Evolutionary conservation across 2,113 vertebrate genomes (phyloP), one percentile per base, ranked within the genome.

Genomic region (Brevimyrus niger): DNA sequence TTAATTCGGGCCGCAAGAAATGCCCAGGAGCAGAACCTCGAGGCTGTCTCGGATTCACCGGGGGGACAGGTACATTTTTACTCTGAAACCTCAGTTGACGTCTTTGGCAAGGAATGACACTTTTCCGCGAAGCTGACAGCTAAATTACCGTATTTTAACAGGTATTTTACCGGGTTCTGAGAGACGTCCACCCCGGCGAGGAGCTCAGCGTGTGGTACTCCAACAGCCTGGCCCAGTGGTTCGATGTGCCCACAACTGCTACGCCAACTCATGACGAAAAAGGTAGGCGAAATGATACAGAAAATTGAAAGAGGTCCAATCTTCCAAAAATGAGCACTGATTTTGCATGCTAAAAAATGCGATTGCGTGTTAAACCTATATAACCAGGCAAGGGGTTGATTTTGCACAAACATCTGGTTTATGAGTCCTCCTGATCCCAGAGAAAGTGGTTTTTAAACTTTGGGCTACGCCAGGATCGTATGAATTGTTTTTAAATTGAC

Each of bases 181-280:
- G 97, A 93, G 98, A 99, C 58, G 96, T 99, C 90, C 97, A 97
- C 58, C 95, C 96, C 0, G 98, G 98, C 93, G 98, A 99, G 91
- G 98, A 99, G 92, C 95, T 99, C 91, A 97, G 96, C 2, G 98
- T 98, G 47, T 99, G 98, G 98, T 99, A 99, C 92, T 99, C 98
- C 90, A 98, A 96, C 93, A 91, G 96, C 19, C 92, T 99, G 94
- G 98, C 98, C 1, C 98, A 99, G 93, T 99, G 97, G 97, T 98
- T 98, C 86, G 97, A 99, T 93, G 97, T 99, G 65, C 97, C 98
- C 3, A 97, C 96, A 17, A 98, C 97, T 1, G 98, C 98, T 27
- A 99, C 98, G 35, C 98, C 98, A 0, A 99, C 98, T 0, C 98
- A 99, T 92, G 98, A 99, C 86, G 98, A 99, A 91, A 99, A 98